These are phyloP conservation scores for Callyntrura sp. DNA, from an alignment of 2,888 invertebrate species.

Conservation along the genomic window DNA sequence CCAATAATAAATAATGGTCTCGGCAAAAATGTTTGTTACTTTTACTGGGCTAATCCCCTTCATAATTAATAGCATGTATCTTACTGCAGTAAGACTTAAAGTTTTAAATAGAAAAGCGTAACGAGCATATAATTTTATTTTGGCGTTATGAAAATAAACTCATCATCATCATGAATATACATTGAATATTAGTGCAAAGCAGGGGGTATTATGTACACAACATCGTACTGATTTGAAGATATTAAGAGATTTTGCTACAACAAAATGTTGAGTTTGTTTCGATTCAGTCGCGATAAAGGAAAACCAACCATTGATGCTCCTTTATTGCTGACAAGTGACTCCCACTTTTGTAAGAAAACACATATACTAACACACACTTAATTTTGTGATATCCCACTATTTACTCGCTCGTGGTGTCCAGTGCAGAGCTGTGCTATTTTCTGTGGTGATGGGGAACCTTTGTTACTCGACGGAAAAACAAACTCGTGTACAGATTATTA, in stretches of 20 bases:
- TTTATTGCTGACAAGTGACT: slow-evolving; percentile 69
- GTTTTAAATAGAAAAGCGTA: slow-evolving; percentile 24
- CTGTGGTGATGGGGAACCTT: background rate
- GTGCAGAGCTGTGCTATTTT: background rate
- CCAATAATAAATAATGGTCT: slow-evolving; percentile 49
- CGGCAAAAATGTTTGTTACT: background rate
- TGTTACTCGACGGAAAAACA: background rate
- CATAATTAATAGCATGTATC: slow-evolving; percentile 52
- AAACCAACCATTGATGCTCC: slow-evolving; percentile 53
- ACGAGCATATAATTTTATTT: slow-evolving; percentile 11
- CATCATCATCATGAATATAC: background rate
- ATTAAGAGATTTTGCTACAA: slow-evolving; percentile 15
- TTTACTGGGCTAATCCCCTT: slow-evolving; percentile 24
- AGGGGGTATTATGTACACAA: background rate
- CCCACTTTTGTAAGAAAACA: slow-evolving; percentile 49
- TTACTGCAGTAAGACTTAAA: slow-evolving; percentile 12
- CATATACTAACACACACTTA: background rate
- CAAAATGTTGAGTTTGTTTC: slow-evolving; percentile 61
- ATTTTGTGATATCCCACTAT: background rate
- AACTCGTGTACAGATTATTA: background rate
- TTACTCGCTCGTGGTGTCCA: background rate
- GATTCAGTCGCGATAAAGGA: slow-evolving; percentile 34
- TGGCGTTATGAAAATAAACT: slow-evolving; percentile 23
- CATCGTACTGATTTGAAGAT: slow-evolving; percentile 24
- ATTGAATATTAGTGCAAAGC: background rate